A percentile compares a stretch with the other conserved stretches of the same genome.
phyloP scores from a whole-genome alignment of 2,888 invertebrate genomes.

The Torymus tubicola region DNA sequence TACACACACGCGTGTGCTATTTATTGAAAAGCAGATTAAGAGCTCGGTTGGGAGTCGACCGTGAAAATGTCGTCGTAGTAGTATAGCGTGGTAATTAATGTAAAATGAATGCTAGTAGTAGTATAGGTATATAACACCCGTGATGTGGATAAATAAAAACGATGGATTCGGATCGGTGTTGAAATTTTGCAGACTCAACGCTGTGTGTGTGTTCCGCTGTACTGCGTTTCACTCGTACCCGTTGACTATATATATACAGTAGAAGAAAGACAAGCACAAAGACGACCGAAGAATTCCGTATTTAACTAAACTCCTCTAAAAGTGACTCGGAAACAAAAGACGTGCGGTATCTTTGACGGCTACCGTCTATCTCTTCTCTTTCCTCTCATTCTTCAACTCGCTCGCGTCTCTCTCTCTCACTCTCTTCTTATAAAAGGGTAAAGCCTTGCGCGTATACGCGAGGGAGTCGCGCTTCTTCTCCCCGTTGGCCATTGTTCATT shows the following conservation, averaged over 20 bases:
- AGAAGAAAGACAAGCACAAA: no score
- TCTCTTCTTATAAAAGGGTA: slow-evolving; percentile 15
- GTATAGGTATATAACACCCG: no score
- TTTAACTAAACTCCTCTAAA: slow-evolving; percentile 39
- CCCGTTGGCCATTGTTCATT: slow-evolving; percentile 66
- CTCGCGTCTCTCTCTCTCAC: slow-evolving; percentile 38
- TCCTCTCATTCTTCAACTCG: not conserved
- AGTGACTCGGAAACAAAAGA: slow-evolving; percentile 36
- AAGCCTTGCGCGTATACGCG: not conserved
- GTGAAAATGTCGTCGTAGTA: slow-evolving; percentile 29
- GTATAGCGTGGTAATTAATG: slow-evolving; percentile 26
- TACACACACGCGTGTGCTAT: slow-evolving; percentile 48
- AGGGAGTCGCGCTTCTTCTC: slow-evolving; percentile 15
- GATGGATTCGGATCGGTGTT: no score
- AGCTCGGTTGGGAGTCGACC: slow-evolving; percentile 43
- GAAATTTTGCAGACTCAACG: no score
- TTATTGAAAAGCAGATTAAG: slow-evolving; percentile 62
- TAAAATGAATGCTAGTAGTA: slow-evolving; percentile 8
- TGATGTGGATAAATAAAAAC: no score
- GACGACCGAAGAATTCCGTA: slow-evolving; percentile 19
- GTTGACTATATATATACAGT: no score
- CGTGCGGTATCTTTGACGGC: slow-evolving; percentile 52
- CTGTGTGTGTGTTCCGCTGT: no score
- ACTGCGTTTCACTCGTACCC: no score
- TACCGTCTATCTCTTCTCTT: slow-evolving; percentile 8